Evolutionary conservation across 2,888 invertebrate genomes (phyloP).

Genomic region (Orgyia antiqua): DNA sequence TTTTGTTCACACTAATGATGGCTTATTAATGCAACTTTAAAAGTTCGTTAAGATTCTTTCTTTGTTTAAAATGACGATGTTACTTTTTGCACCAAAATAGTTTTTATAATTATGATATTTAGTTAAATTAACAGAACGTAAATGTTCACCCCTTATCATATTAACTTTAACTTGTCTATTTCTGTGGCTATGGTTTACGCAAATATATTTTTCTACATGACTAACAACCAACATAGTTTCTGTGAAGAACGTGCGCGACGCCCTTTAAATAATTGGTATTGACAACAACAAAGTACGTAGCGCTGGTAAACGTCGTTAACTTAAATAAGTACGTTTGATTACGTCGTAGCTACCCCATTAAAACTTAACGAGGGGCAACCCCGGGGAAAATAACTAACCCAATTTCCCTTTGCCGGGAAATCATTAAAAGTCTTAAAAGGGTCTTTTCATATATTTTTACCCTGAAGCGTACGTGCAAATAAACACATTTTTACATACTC

Average conservation of each 20-base stretch:
- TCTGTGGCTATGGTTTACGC: no score
- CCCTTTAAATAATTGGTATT: conserved; percentile 52
- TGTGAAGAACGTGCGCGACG: conserved; percentile 14
- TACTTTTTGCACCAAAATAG: no score
- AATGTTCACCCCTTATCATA: no score
- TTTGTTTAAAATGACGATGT: no score
- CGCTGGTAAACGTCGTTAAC: conserved; percentile 70
- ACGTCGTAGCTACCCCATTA: conserved; percentile 77
- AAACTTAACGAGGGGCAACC: conserved; percentile 78
- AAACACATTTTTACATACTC: conserved; percentile 79
- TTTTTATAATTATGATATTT: no score
- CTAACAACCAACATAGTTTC: conserved; percentile 30
- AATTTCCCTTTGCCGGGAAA: conserved; percentile 78
- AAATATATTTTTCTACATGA: no score
- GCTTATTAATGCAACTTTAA: no score
- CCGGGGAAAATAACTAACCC: conserved; percentile 78
- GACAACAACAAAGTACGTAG: conserved; percentile 65
- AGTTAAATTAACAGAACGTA: no score
- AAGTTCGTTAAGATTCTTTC: no score
- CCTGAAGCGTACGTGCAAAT: conserved; percentile 76
- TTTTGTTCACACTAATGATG: no score
- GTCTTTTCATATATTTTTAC: conserved; percentile 77
- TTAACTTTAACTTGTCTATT: no score
- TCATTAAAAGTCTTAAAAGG: conserved; percentile 79
- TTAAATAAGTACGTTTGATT: conserved; percentile 78